phyloP scores from a whole-genome alignment of 2,888 invertebrate species.

The Amphipoea oculea region DNA sequence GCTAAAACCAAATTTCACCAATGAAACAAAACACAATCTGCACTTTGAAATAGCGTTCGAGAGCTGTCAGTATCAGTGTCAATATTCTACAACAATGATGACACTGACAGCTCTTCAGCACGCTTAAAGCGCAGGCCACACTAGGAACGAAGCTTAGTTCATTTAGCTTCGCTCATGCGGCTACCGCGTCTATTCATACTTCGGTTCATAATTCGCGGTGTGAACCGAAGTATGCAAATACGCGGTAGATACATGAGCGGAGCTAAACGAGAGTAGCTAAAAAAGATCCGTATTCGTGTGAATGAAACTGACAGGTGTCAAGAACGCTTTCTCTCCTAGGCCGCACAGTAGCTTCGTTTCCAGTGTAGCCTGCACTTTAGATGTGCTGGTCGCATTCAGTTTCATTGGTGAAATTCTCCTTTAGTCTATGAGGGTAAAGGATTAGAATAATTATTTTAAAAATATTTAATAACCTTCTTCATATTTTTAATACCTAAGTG shows the following conservation, averaged over 20 bases:
- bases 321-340: not conserved
- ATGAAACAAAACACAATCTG: not conserved
- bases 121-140: not conserved
- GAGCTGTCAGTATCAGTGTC: not conserved
- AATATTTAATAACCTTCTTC: not conserved
- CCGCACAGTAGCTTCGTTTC: not conserved
- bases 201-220: not conserved
- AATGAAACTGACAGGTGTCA: not conserved
- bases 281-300: not conserved
- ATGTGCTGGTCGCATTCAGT: not conserved
- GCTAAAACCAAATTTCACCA: not conserved
- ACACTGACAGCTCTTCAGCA: not conserved
- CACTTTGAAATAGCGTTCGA: not conserved
- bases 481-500: not conserved
- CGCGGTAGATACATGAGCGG: not conserved
- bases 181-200: not conserved
- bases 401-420: not conserved
- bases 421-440: too few species aligned
- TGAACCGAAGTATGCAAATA: not conserved
- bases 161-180: not conserved
- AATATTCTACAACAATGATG: not conserved
- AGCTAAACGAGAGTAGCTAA: not conserved
- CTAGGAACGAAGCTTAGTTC: not conserved
- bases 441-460: not conserved
- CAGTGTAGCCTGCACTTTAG: not conserved